Evolutionary conservation across 2,113 vertebrate species (phyloP).

Genomic region (Alligator mississippiensis): DNA sequence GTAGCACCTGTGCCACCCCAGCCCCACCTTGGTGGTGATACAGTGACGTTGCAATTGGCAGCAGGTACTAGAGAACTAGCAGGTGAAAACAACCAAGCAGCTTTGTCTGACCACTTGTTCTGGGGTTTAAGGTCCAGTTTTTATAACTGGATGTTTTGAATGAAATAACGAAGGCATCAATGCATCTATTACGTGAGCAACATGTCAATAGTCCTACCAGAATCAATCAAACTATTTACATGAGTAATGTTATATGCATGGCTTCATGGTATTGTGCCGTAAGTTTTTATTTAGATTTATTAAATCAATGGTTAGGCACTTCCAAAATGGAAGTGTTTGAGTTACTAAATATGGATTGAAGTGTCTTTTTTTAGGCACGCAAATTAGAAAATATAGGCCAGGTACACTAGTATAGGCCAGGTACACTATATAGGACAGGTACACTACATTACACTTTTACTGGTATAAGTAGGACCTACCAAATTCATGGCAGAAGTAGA

Average conservation of each 20-base stretch:
- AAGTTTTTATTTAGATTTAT: neutral
- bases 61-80: conserved; percentile 7
- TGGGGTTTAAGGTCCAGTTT: neutral
- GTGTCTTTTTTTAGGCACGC: neutral
- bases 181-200: conserved; percentile 14
- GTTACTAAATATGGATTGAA: neutral
- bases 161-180: neutral
- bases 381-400: conserved; percentile 23
- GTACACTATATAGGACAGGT: too few species aligned
- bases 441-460: too few species aligned
- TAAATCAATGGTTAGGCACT: neutral
- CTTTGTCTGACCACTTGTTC: neutral
- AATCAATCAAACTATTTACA: conserved; percentile 2
- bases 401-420: too few species aligned
- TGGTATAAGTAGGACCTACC: too few species aligned
- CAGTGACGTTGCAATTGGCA: neutral
- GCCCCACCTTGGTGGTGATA: neutral
- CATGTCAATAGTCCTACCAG: neutral
- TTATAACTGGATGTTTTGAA: neutral
- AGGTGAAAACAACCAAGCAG: neutral
- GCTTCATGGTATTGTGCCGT: neutral
- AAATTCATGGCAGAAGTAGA: too few species aligned
- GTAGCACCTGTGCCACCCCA: too few species aligned
- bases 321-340: neutral
- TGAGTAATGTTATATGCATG: neutral